Conservation (phyloP, 2,797 vertebrate species). For the Acipenser transmontanus region DNA sequence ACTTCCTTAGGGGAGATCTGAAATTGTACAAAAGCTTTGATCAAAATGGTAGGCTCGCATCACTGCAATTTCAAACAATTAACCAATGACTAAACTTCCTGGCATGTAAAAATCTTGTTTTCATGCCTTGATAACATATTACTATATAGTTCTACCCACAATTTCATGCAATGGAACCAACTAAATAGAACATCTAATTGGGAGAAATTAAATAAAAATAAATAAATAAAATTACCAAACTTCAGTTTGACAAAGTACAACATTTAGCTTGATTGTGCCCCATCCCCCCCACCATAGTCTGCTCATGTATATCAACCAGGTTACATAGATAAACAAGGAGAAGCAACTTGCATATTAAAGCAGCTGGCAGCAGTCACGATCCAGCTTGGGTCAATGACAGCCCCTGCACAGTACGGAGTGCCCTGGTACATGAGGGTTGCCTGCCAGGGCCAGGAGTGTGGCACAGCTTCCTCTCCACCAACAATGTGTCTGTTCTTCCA, state of each 20-base stretch:
- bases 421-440: conserved; percentile 18
- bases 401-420: not conserved
- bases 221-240: not conserved
- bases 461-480: conserved; percentile 18
- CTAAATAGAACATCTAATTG: not conserved
- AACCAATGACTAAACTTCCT: no score
- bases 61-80: no score
- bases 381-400: not conserved
- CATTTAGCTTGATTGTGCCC: no score
- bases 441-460: conserved; percentile 24
- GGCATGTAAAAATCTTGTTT: no score
- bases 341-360: not conserved
- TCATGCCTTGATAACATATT: no score
- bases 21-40: not conserved
- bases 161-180: no score
- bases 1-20: not conserved
- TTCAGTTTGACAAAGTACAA: no score
- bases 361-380: conserved; percentile 18
- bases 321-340: no score
- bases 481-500: fast-evolving
- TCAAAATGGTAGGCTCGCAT: no score
- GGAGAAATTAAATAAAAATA: not conserved
- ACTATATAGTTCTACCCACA: no score
- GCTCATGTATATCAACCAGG: no score
- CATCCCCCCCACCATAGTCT: no score